Evolutionary conservation across 1,140 invertebrate genomes (phyloP).

Genomic region (Rhynchophorus ferrugineus): DNA sequence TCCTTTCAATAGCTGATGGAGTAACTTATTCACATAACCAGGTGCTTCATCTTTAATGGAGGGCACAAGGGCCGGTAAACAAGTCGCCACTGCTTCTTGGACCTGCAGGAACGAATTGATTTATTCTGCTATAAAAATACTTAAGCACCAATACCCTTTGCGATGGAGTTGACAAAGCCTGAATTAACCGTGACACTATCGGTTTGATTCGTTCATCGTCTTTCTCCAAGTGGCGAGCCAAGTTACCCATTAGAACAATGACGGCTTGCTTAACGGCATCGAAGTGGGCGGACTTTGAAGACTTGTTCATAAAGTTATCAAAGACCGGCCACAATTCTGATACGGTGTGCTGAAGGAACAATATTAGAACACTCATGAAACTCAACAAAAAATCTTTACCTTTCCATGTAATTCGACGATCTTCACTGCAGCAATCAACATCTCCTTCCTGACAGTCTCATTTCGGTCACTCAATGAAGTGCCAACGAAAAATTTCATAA

Average conservation of each 20-base stretch:
- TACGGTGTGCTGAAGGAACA: conserved; percentile 49
- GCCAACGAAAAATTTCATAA: conserved; percentile 80
- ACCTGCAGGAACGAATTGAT: conserved; percentile 52
- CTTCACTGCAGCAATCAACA: conserved; percentile 88
- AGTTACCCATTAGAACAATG: conserved; percentile 92
- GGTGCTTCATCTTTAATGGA: conserved; percentile 87
- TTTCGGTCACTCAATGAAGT: conserved; percentile 80
- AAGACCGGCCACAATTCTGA: conserved; percentile 77
- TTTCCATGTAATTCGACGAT: conserved; percentile 83
- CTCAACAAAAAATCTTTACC: conserved; percentile 16
- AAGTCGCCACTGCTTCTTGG: conserved; percentile 96
- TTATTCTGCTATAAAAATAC: neutral
- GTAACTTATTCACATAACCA: conserved; percentile 77
- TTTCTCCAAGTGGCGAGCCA: conserved; percentile 90
- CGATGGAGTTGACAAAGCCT: conserved; percentile 90
- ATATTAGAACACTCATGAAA: neutral
- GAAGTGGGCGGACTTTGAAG: conserved; percentile 80
- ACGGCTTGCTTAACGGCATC: conserved; percentile 93
- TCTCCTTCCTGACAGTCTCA: conserved; percentile 80
- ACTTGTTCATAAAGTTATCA: conserved; percentile 83
- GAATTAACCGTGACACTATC: conserved; percentile 84
- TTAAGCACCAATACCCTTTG: conserved; percentile 61
- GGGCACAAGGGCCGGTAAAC: conserved; percentile 86
- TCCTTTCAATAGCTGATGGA: conserved; percentile 83
- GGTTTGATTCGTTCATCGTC: conserved; percentile 82